Conservation (phyloP, 2,113 vertebrate genomes). For the Erythrocercus mccallii region DNA sequence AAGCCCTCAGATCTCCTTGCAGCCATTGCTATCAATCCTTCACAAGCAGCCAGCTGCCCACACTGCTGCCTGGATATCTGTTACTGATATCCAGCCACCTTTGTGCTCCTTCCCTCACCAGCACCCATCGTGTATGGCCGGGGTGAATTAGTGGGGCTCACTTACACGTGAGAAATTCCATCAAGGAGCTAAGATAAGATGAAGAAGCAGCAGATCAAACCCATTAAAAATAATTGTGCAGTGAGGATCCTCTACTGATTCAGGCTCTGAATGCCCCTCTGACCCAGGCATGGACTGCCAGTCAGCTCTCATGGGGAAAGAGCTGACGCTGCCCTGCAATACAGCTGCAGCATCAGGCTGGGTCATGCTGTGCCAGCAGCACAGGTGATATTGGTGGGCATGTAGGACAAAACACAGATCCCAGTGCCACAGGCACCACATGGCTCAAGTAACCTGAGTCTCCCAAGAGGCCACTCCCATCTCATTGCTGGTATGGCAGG, state of each 20-base stretch:
- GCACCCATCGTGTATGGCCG: not conserved
- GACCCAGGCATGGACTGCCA: accelerated
- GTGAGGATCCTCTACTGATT: not conserved
- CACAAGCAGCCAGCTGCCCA: not conserved
- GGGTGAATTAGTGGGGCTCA: not conserved
- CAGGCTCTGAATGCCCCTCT: not conserved
- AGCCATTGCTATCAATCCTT: not conserved
- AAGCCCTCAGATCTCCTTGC: not conserved
- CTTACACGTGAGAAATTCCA: not conserved
- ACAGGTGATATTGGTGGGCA: not conserved
- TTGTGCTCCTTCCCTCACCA: not conserved
- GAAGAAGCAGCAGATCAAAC: not conserved
- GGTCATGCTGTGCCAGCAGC: not conserved
- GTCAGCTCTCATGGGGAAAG: accelerated
- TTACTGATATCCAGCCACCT: accelerated
- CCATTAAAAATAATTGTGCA: not conserved
- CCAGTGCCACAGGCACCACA: not conserved
- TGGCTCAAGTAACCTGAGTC: not conserved
- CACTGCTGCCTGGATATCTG: not conserved
- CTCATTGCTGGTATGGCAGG: not conserved
- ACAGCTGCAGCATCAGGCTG: not conserved
- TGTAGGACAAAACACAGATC: not conserved
- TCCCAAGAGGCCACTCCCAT: not conserved
- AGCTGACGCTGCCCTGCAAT: not conserved
- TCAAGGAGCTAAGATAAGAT: not conserved